phyloP scores from a whole-genome alignment of 2,797 vertebrate species.

The Peromyscus eremicus region DNA sequence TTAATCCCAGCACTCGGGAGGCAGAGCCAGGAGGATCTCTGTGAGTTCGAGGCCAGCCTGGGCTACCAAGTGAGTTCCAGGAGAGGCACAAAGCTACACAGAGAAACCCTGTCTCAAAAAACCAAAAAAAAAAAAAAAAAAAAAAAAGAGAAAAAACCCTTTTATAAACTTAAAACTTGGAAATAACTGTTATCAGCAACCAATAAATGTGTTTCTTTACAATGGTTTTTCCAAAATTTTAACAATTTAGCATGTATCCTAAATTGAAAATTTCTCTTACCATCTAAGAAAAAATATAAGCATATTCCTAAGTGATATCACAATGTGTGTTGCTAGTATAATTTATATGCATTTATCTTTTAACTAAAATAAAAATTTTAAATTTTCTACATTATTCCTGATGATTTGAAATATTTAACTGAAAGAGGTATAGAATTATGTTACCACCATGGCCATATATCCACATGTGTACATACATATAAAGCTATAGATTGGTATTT shows the following conservation, averaged over 20 bases:
- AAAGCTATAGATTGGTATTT: background rate
- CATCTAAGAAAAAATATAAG: background rate
- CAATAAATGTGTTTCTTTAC: background rate
- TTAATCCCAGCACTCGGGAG: no score
- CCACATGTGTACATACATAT: background rate
- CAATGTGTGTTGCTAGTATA: background rate
- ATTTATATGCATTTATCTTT: background rate
- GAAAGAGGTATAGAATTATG: background rate
- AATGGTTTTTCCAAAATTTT: background rate
- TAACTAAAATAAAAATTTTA: background rate
- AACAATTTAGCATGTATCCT: background rate
- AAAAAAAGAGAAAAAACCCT: no score
- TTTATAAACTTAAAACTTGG: background rate
- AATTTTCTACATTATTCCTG: background rate
- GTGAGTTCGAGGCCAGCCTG: no score
- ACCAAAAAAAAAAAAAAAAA: no score
- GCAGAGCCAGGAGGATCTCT: no score
- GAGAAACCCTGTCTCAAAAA: no score
- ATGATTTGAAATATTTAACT: background rate
- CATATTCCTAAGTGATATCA: background rate
- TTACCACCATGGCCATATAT: background rate
- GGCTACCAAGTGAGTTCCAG: no score
- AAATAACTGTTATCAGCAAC: background rate
- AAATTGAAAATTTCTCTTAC: background rate
- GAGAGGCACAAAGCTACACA: no score